Evolutionary conservation across 2,113 vertebrate species (phyloP).

Genomic region (Condylura cristata): DNA sequence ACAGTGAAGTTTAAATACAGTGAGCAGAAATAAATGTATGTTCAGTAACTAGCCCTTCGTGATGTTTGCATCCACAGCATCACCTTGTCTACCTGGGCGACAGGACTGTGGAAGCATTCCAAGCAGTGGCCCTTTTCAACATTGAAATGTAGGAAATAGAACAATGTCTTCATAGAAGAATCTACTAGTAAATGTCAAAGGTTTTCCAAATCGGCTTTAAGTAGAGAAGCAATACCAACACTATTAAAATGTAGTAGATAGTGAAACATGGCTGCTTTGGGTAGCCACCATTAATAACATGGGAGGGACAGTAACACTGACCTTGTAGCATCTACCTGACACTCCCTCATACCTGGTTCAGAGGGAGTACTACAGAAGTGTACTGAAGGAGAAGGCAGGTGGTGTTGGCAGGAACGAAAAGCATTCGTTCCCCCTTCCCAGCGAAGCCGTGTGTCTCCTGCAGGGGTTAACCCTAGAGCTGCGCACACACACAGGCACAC

Average conservation of each 20-base stretch:
- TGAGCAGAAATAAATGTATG: background rate
- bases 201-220: background rate
- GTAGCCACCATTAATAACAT: no score
- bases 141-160: background rate
- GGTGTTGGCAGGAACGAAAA: background rate
- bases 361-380: background rate
- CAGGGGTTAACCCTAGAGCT: constrained; percentile 35
- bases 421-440: background rate
- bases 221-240: background rate
- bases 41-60: background rate
- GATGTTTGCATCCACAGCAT: background rate
- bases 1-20: background rate
- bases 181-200: background rate
- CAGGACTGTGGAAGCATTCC: background rate
- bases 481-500: background rate
- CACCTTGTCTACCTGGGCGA: background rate
- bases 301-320: background rate
- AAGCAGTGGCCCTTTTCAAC: background rate
- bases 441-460: background rate
- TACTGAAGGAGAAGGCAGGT: background rate
- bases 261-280: background rate
- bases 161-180: background rate
- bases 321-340: background rate
- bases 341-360: background rate
- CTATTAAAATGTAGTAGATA: background rate